Evolutionary conservation across 2,888 invertebrate species (phyloP), one percentile per base, ranked within the genome.

Genomic region (Falcaria lacertinaria): DNA sequence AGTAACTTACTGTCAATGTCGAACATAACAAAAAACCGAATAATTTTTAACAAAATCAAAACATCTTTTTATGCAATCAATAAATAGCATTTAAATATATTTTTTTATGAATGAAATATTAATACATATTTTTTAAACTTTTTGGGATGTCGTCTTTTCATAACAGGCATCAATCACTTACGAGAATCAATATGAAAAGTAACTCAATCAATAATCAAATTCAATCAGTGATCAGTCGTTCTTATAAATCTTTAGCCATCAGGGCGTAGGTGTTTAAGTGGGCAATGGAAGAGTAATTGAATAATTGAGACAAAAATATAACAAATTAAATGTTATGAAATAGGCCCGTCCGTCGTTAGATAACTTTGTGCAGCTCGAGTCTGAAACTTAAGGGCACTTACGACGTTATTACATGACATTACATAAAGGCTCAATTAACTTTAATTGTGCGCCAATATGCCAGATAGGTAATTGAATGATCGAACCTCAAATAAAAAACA

Each of bases 231-330:
- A 51, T 58, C 61, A 63, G 62, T n/a, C n/a, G n/a, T n/a, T n/a
- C n/a, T n/a, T n/a, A n/a, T 65, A 64, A 57, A 60, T 61, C 53
- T 61, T 59, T 58, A 54, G 55, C 47, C 49, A 49, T 57, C 56
- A 60, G 39, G n/a, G 60, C 60, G 74, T 75, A 62, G 75, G 75
- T 60, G 67, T 60, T 57, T 50, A 61, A 66, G 62, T 57, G 55
- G 46, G 60, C 66, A 64, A 64, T 62, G 60, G 65, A 64, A 64
- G 62, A 55, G 63, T 65, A 61, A 69, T 71, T 68, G 68, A 70
- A 70, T 72, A 69, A 64, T 57, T 63, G 57, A 59, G 54, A 64
- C 62, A 60, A 68, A 71, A 37, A 19, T n/a, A 17, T 19, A 14
- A 37, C 67, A 62, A 60, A 59, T 66, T 65, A 68, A 54, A 44